Conservation (phyloP, 1,140 invertebrate species). For the Aphidius ervi region DNA sequence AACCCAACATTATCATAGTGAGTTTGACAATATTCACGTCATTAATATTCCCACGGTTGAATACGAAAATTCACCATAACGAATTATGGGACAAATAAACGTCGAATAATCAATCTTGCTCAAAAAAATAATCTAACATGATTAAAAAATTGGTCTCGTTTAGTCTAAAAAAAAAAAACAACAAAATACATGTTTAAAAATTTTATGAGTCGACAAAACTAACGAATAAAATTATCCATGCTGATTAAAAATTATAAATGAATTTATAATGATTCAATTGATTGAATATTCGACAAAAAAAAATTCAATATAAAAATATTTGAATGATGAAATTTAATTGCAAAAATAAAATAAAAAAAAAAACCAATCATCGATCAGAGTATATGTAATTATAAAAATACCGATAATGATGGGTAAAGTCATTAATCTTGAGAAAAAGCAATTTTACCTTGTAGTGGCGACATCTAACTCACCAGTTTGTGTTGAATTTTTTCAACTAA, state of each 20-base stretch:
- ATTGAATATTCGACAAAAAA: not conserved
- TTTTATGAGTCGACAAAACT: slow-evolving; percentile 1
- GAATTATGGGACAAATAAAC: slow-evolving; percentile 43
- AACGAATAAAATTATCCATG: slow-evolving; percentile 3
- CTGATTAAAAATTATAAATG: slow-evolving; percentile 4
- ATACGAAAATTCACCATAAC: slow-evolving; percentile 43
- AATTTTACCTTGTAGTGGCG: slow-evolving; percentile 23
- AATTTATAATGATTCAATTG: not conserved
- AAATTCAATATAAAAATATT: not conserved
- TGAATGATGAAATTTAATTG: slow-evolving; percentile 8
- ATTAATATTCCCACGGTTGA: slow-evolving; percentile 14
- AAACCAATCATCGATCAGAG: not conserved
- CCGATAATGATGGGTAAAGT: slow-evolving; percentile 23
- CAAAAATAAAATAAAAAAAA: not conserved
- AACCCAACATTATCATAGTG: too few species aligned
- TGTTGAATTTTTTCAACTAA: slow-evolving; percentile 12
- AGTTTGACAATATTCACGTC: not conserved
- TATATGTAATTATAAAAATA: slow-evolving; percentile 13
- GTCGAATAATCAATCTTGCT: slow-evolving; percentile 39
- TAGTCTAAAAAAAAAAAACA: not conserved
- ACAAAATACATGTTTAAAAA: not conserved
- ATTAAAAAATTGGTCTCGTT: slow-evolving; percentile 14
- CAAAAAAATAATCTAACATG: slow-evolving; percentile 34
- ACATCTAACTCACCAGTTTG: slow-evolving; percentile 18
- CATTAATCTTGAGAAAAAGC: slow-evolving; percentile 27